Base-by-base conservation (phyloP, 2,888 invertebrate species). In the Erebia aethiops region DNA sequence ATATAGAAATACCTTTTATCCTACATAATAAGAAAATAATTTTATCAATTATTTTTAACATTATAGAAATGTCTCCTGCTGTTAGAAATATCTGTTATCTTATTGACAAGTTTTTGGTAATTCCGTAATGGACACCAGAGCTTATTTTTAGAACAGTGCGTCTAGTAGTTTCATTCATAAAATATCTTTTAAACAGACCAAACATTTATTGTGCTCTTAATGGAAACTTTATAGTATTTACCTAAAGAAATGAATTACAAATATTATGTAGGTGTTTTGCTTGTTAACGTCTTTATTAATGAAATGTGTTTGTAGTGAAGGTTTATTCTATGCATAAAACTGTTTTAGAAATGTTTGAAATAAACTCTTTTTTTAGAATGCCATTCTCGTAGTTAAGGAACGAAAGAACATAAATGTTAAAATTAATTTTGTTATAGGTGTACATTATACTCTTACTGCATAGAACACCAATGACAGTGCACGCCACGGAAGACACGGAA, bases 51-150 rank as follows among this genome's bases (percentile, higher is more conserved):
- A 16, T 54, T 52, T 54, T 18, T 54, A 18, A 18, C 16, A 18
- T 51, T n/a, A 54, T 18, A 18, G 14, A 8, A 13, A 67, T 63
- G 13, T 65, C 65, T 67, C 26, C 43, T 69, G 43, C 51, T 70
- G 64, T 71, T 78, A 81, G 77, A 82, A 72, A 75, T 78, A 78
- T 78, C 75, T 74, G 74, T 87, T 87, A 89, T 89, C 86, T 80
- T 79, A 83, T 83, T 82, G 84, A 83, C 84, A 83, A 87, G 80
- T 86, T 89, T 86, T 87, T 84, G 87, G 87, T 90, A 87, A 90
- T 84, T 85, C 86, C 85, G 87, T 88, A 87, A 80, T 89, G 87
- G 83, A 88, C 87, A 84, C 46, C 13, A 71, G 75, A 77, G 82
- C 72, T 76, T 88, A 89, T 90, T 89, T 88, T 90, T 89, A 90